Conservation (phyloP, 2,888 invertebrate species). For the Morpho achilles region DNA sequence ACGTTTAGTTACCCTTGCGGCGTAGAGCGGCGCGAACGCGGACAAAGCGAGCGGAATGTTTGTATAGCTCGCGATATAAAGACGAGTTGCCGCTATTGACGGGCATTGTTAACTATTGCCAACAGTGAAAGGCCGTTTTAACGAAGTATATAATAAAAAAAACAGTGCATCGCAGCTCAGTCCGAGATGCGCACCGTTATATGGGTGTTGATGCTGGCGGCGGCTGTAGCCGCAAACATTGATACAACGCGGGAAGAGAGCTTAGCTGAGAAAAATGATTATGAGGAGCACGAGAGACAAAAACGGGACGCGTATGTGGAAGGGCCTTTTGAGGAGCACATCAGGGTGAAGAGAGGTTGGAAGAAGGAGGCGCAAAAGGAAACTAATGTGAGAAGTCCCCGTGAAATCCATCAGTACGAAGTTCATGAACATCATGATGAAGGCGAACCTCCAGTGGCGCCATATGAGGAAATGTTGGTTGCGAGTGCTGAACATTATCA, state of each 20-base stretch:
- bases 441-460: slow-evolving; percentile 42
- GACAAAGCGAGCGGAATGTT: no score
- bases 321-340: slow-evolving; percentile 51
- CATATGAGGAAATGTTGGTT: slow-evolving; percentile 67
- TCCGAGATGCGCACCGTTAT: slow-evolving; percentile 54
- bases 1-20: slow-evolving; percentile 48
- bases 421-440: slow-evolving; percentile 63
- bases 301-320: slow-evolving; percentile 45
- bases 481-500: slow-evolving; percentile 71
- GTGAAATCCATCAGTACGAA: slow-evolving; percentile 65
- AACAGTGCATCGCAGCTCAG: slow-evolving; percentile 44
- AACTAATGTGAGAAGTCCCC: slow-evolving; percentile 33
- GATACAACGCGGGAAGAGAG: slow-evolving; percentile 46
- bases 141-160: slow-evolving; percentile 63
- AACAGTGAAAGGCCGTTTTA: slow-evolving; percentile 55
- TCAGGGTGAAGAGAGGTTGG: slow-evolving; percentile 52
- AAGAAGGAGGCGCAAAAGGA: slow-evolving; percentile 35
- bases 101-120: slow-evolving; percentile 48
- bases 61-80: slow-evolving; percentile 39
- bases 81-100: slow-evolving; percentile 33
- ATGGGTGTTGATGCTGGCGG: slow-evolving; percentile 48
- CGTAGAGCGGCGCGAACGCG: slow-evolving; percentile 45
- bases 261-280: not conserved
- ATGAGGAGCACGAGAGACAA: slow-evolving; percentile 36
- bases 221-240: slow-evolving; percentile 42